phyloP scores from a whole-genome alignment of 2,797 vertebrate genomes.

The Propithecus perrieri region DNA sequence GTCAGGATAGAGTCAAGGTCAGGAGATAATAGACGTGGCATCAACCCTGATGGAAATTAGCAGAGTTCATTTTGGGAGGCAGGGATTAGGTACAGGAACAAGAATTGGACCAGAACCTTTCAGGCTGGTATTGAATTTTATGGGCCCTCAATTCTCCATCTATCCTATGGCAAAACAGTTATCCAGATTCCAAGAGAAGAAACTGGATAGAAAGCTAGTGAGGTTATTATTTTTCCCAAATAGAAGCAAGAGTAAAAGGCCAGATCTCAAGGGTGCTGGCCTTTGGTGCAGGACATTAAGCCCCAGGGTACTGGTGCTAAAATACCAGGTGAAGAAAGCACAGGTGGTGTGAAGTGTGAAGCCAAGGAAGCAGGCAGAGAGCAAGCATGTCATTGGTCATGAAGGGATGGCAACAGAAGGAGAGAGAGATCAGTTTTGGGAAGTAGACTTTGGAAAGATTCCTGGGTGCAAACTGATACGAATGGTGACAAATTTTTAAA shows the following conservation, averaged over 20 bases:
- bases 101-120: neutral
- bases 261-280: neutral
- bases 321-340: neutral
- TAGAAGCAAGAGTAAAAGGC: neutral
- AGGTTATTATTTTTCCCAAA: neutral
- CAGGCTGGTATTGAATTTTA: conserved; percentile 22
- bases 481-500: neutral
- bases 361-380: neutral
- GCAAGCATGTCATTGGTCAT: neutral
- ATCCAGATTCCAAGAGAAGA: neutral
- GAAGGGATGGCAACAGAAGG: neutral
- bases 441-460: conserved; percentile 23
- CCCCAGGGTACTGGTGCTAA: neutral
- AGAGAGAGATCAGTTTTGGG: neutral
- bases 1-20: conserved; percentile 66
- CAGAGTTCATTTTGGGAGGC: neutral
- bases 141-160: neutral
- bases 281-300: neutral
- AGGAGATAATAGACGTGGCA: conserved; percentile 3
- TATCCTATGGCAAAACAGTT: neutral
- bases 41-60: neutral
- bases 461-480: neutral
- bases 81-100: neutral
- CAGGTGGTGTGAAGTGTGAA: neutral
- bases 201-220: neutral